Percentiles rank a stretch among this genome's conserved stretches.
phyloP scores from a whole-genome alignment of 2,113 vertebrate species.

The Onychorhynchus coronatus region DNA sequence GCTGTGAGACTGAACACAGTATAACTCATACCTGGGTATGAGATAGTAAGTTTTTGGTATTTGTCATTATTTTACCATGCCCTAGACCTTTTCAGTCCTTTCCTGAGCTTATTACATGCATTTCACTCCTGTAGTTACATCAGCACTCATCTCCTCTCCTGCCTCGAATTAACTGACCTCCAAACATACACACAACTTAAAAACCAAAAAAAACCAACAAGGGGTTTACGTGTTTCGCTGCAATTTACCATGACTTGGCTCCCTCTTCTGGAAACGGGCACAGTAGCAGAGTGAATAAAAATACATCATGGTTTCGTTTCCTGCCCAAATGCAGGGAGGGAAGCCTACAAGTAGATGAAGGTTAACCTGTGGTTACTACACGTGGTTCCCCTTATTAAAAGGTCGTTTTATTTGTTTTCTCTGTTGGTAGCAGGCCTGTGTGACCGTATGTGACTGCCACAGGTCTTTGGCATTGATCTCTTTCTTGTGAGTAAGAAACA shows the following conservation, averaged over 20 bases:
- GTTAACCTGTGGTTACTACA: neutral
- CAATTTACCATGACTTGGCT: neutral
- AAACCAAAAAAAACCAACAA: neutral
- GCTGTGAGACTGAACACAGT: neutral
- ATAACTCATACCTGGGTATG: accelerated
- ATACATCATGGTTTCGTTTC: neutral
- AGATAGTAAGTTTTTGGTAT: accelerated
- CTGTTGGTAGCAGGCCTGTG: neutral
- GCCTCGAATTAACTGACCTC: neutral
- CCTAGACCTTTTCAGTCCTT: neutral
- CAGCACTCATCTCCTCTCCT: neutral
- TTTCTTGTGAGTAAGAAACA: neutral
- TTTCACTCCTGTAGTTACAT: neutral
- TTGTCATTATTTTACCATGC: neutral
- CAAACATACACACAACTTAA: neutral
- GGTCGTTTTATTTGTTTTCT: accelerated
- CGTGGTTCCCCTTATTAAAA: neutral
- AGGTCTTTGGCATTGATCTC: neutral
- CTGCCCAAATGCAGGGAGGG: neutral
- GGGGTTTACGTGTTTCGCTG: neutral
- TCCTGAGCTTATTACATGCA: neutral
- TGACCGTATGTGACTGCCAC: neutral
- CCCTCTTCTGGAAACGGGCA: slow-evolving; percentile 33
- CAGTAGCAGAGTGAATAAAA: slow-evolving; percentile 9
- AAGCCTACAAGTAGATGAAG: neutral